phyloP scores from a whole-genome alignment of 2,888 invertebrate species.

The Argynnis bischoffii region DNA sequence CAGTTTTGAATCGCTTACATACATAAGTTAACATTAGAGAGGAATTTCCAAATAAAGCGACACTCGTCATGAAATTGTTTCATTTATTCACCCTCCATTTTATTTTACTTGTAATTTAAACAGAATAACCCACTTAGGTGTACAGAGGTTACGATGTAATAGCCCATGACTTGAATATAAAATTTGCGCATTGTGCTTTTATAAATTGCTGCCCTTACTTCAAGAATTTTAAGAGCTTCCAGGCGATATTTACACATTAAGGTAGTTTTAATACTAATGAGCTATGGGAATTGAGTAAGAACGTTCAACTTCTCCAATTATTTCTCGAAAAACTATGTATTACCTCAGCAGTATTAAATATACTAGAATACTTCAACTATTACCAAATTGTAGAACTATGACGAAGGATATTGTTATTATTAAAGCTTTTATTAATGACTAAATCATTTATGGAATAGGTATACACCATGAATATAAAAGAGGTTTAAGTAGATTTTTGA shows the following conservation, averaged over 20 bases:
- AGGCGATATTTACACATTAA: not conserved
- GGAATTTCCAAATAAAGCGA: conserved; percentile 36
- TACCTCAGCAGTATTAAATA: too few species aligned
- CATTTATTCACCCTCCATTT: conserved; percentile 43
- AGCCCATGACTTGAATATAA: conserved; percentile 31
- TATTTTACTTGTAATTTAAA: conserved; percentile 46
- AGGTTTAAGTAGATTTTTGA: too few species aligned
- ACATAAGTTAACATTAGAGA: conserved; percentile 21
- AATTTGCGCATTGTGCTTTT: conserved; percentile 15
- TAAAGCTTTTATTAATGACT: too few species aligned
- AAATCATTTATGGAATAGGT: too few species aligned
- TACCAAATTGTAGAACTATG: too few species aligned
- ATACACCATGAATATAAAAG: too few species aligned
- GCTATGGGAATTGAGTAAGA: not conserved
- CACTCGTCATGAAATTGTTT: conserved; percentile 40
- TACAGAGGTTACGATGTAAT: conserved; percentile 28
- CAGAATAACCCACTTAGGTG: conserved; percentile 38
- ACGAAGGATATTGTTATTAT: too few species aligned
- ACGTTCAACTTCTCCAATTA: too few species aligned
- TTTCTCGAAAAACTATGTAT: too few species aligned
- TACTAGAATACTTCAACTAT: too few species aligned
- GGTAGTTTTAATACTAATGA: not conserved
- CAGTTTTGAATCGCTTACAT: not conserved
- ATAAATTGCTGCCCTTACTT: not conserved
- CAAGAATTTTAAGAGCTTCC: not conserved